Evolutionary conservation across 2,113 vertebrate species (phyloP).

Genomic region (Sorex fumeus): DNA sequence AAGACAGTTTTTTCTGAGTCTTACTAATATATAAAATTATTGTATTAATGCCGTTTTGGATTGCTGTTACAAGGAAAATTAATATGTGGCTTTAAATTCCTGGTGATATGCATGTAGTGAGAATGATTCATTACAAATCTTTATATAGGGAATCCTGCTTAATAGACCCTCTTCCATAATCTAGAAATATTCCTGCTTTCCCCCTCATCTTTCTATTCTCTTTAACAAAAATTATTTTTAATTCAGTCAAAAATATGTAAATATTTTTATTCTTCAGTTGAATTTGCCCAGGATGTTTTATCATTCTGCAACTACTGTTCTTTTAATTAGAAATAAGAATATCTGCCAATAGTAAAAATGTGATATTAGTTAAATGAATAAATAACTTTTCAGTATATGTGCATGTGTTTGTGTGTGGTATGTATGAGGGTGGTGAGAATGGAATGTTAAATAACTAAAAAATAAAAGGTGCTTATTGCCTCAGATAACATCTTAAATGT

Average conservation of each 20-base stretch:
- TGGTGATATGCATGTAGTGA: neutral
- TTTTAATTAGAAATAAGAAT: neutral
- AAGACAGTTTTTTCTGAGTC: neutral
- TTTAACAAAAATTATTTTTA: no score
- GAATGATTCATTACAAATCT: neutral
- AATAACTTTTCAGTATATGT: neutral
- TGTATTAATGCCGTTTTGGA: neutral
- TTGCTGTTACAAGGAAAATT: neutral
- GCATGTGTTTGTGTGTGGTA: no score
- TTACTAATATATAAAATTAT: neutral
- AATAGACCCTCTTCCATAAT: no score
- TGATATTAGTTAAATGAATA: constrained; percentile 33
- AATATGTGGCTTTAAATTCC: neutral
- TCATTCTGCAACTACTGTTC: neutral
- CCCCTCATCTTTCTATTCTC: no score
- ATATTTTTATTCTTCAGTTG: neutral
- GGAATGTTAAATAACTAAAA: no score
- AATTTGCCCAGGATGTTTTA: neutral
- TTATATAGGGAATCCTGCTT: neutral
- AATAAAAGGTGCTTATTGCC: no score
- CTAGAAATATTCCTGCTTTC: no score
- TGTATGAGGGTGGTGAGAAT: no score
- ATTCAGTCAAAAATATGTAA: no score
- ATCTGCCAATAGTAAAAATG: neutral
- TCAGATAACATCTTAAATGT: no score